Percentiles rank a stretch among this genome's conserved stretches.
Conservation (phyloP, 2,113 vertebrate genomes). For the Eulacestoma nigropectus region DNA sequence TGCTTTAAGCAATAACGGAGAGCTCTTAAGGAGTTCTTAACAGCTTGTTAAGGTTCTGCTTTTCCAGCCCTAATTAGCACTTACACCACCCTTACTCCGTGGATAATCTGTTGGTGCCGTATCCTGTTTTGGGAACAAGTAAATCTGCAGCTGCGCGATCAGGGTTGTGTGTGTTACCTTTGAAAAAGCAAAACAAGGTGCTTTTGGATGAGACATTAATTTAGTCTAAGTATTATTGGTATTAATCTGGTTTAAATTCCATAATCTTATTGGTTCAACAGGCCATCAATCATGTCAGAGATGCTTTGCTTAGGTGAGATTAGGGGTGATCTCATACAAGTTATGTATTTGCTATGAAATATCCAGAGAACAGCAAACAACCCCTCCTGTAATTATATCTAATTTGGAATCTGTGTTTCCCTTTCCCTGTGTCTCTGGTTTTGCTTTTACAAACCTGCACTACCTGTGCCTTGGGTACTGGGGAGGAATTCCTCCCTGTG, state of each 20-base stretch:
- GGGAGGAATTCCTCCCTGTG: background rate
- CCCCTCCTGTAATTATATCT: background rate
- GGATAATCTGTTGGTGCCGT: background rate
- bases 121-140: background rate
- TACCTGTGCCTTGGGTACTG: fast-evolving
- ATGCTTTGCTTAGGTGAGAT: background rate
- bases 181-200: background rate
- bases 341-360: background rate
- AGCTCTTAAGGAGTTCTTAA: background rate
- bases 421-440: background rate
- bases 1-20: background rate
- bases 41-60: background rate
- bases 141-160: background rate
- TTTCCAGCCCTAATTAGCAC: background rate
- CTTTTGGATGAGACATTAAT: background rate
- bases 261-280: background rate
- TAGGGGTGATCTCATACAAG: background rate
- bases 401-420: background rate
- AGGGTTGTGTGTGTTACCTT: background rate
- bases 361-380: background rate
- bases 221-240: background rate
- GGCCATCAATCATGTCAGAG: background rate
- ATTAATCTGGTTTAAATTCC: background rate
- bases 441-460: background rate
- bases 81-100: background rate